Conservation (phyloP, 2,113 vertebrate species). For the Astur gentilis region DNA sequence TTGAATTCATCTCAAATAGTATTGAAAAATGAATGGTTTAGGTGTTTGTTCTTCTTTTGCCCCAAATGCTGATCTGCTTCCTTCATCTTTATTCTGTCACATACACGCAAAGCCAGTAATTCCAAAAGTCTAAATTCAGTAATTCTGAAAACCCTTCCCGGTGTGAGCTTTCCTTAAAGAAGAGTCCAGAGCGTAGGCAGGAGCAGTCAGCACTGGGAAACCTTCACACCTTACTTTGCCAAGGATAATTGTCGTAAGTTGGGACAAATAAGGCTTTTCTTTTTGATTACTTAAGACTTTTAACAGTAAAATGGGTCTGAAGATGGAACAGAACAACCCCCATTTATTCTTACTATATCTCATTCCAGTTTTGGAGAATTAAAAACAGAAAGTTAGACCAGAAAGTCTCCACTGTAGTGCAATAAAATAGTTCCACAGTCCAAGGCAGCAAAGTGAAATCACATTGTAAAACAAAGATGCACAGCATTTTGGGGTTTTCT, state of each 20-base stretch:
- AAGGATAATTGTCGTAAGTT: neutral
- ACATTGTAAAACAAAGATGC: too few relatives aligned
- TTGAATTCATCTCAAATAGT: neutral
- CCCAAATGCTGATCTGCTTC: neutral
- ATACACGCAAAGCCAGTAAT: neutral
- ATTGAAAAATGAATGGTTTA: neutral
- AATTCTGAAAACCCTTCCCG: neutral
- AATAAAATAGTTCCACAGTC: neutral
- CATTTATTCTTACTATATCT: neutral
- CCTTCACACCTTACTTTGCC: neutral
- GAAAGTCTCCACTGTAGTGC: neutral
- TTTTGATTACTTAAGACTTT: neutral
- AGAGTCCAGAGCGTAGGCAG: neutral
- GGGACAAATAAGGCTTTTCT: neutral
- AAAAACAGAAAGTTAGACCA: neutral
- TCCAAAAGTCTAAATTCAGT: neutral
- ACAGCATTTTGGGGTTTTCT: neutral
- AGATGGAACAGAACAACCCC: neutral
- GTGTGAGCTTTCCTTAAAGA: neutral
- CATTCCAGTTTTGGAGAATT: neutral
- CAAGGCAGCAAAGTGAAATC: neutral
- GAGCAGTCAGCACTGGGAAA: neutral
- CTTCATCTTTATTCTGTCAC: neutral
- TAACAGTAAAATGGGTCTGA: neutral
- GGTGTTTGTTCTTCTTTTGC: neutral